Percentiles rank a stretch among this genome's conserved stretches.
These are phyloP conservation scores for Zosterops hypoxanthus DNA, from an alignment of 2,113 vertebrate species.

Conservation along the genomic window DNA sequence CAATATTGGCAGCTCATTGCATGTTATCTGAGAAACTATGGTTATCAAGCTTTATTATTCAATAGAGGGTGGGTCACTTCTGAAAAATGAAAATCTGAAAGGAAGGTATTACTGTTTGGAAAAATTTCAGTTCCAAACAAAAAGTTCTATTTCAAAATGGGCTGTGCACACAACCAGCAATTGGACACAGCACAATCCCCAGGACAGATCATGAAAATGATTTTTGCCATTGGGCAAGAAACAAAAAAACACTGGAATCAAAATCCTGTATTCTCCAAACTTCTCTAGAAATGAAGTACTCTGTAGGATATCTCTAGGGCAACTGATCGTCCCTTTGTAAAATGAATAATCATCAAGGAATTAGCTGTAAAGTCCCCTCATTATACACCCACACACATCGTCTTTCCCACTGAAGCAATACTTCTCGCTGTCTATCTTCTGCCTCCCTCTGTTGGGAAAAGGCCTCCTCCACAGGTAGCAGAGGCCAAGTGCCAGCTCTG, in stretches of 20 bases:
- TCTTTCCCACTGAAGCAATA: neutral
- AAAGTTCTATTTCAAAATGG: conserved; percentile 2
- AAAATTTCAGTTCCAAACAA: neutral
- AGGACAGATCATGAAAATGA: neutral
- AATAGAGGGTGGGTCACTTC: conserved; percentile 6
- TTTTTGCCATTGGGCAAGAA: neutral
- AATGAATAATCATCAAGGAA: conserved; percentile 29
- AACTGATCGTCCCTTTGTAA: neutral
- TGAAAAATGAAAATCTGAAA: conserved; percentile 20
- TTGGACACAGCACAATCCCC: neutral
- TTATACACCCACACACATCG: neutral
- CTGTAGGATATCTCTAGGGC: neutral
- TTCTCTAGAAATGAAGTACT: neutral
- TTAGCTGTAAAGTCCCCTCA: conserved; percentile 28
- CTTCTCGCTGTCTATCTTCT: neutral
- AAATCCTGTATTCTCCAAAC: neutral
- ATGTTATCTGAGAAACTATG: conserved; percentile 8
- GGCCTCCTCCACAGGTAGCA: neutral
- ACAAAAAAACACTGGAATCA: neutral
- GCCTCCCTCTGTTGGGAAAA: conserved; percentile 36
- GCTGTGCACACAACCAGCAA: neutral
- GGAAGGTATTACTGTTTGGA: conserved; percentile 25
- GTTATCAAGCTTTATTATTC: conserved; percentile 33
- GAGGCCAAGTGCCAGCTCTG: neutral
- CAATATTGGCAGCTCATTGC: neutral